Conservation (phyloP, 2,888 invertebrate species). For the Formica aserva region DNA sequence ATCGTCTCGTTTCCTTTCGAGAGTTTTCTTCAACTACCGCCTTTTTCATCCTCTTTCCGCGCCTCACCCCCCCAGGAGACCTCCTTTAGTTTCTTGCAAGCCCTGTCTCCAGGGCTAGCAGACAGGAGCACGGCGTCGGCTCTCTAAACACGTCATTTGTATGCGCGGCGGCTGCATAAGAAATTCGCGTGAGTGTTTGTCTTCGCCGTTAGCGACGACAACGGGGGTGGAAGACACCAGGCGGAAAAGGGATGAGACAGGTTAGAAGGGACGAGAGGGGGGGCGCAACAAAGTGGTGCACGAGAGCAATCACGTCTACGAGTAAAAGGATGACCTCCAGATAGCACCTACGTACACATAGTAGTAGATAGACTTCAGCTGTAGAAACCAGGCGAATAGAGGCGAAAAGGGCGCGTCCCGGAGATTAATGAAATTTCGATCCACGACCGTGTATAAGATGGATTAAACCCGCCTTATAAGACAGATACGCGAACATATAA, state of each 20-base stretch:
- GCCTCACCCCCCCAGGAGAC: not conserved
- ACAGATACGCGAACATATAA: constrained; percentile 30
- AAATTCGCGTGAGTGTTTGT: constrained; percentile 81
- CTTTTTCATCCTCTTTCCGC: not conserved
- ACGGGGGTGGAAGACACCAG: not conserved
- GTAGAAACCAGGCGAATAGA: constrained; percentile 28
- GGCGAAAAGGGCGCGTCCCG: constrained; percentile 44
- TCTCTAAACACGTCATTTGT: constrained; percentile 81
- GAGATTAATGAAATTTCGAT: constrained; percentile 76
- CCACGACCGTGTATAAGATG: constrained; percentile 38
- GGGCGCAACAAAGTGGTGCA: constrained; percentile 50
- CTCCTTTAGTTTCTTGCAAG: constrained; percentile 32
- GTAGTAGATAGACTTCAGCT: constrained; percentile 32
- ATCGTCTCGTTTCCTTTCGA: constrained; percentile 44
- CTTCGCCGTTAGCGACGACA: constrained; percentile 72
- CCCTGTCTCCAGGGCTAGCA: constrained; percentile 19
- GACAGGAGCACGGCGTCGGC: constrained; percentile 41
- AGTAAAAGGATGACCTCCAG: constrained; percentile 61
- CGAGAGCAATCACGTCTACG: constrained; percentile 60
- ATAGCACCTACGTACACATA: constrained; percentile 45
- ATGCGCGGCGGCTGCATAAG: constrained; percentile 79
- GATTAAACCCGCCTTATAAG: constrained; percentile 23
- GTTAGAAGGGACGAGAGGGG: not conserved
- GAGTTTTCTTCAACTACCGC: constrained; percentile 1
- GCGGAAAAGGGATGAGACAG: not conserved